Percentiles rank a stretch among this genome's conserved stretches.
Evolutionary conservation across 2,797 vertebrate species (phyloP).

Genomic region (Poeciliopsis presidionis): DNA sequence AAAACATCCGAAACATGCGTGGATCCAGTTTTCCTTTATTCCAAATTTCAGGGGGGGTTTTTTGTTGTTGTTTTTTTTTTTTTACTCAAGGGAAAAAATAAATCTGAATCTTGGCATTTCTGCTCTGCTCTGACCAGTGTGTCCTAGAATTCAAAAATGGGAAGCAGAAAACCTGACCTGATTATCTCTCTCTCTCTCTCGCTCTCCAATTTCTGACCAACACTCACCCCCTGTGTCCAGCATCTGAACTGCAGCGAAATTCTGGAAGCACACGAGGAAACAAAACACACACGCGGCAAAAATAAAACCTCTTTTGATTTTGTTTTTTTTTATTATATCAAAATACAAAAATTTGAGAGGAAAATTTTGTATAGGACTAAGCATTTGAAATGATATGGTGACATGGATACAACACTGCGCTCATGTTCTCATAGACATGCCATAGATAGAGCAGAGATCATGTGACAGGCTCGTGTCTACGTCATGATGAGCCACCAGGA

Average conservation of each 20-base stretch:
- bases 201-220: conserved; percentile 48
- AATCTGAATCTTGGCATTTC: not conserved
- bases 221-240: conserved; percentile 74
- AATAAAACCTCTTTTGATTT: conserved; percentile 72
- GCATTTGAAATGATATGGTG: conserved; percentile 84
- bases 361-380: conserved; percentile 84
- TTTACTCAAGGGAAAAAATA: not conserved
- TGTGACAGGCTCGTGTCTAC: conserved; percentile 72
- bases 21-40: not conserved
- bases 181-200: conserved; percentile 15
- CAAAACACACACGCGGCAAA: conserved; percentile 21
- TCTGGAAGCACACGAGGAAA: conserved; percentile 21
- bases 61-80: not conserved
- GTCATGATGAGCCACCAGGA: conserved; percentile 65
- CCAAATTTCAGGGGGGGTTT: not conserved
- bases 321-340: conserved; percentile 90
- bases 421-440: conserved; percentile 76
- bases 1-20: conserved; percentile 23
- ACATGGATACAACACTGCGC: conserved; percentile 81
- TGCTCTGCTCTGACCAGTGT: conserved; percentile 6
- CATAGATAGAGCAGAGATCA: conserved; percentile 75
- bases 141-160: conserved; percentile 29
- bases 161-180: conserved; percentile 36
- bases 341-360: conserved; percentile 89
- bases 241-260: conserved; percentile 60